Base-by-base conservation (phyloP, 2,797 vertebrate genomes). In the Tapirus indicus region DNA sequence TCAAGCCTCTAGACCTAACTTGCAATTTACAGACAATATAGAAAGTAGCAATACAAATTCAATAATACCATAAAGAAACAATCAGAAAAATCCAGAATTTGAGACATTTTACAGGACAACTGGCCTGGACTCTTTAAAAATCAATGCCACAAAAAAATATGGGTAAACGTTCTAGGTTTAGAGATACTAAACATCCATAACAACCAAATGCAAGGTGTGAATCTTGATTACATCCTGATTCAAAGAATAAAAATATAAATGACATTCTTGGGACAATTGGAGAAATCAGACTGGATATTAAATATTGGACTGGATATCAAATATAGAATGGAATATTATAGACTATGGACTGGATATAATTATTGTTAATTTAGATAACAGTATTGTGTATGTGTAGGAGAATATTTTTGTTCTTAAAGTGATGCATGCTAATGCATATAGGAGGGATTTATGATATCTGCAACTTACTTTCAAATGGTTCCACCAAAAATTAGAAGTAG, bases 141-240 rank as follows among this genome's bases (percentile, higher is more conserved):
- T 52, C 86, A 95, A 16, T 83, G 21, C 4, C 13, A 14, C 49
- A 13, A 52, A 52, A 52, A 16, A 52, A 52, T 14, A 52, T 16
- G 49, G 49, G 49, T 52, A 52, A 52, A 52, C 71, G 3, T 56
- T 71, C 32, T 96, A 69, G 21, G 91, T 71, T 58, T 86, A 87
- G 75, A 91, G 44, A 77, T 66, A 82, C 32, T 83, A 77, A 69
- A 71, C 87, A 82, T 29, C 88, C 35, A n/a, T 38, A 90, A 82
- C 20, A 82, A 49, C 25, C 5, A 80, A 77, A 86, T 41, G 9
- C 35, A 56, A 83, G 49, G 9, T 79, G 6, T 78, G 32, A 49
- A 77, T 5, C 27, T 62, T 35, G 14, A 80, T 35, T 82, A 60
- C 1, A 86, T 69, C 32, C 2, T 75, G 20, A 69, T 68, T 80